phyloP scores from a whole-genome alignment of 2,113 vertebrate genomes.

The Lates calcarifer region DNA sequence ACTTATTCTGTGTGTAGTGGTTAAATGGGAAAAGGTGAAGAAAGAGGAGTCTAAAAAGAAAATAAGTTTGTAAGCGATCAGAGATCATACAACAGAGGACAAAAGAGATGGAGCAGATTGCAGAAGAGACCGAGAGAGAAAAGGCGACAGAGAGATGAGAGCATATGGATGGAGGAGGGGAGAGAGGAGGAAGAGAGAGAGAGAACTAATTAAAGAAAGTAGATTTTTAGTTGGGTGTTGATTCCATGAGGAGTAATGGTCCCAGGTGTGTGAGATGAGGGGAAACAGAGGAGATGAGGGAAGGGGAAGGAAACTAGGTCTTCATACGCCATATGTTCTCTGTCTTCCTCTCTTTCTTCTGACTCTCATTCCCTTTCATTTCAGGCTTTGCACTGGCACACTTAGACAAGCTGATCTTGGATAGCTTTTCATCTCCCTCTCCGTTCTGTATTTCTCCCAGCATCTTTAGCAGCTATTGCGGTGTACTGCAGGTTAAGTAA shows the following conservation, averaged over 20 bases:
- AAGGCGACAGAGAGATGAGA: constrained; percentile 32
- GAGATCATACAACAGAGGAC: neutral
- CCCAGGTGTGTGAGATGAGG: constrained; percentile 66
- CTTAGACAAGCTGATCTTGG: constrained; percentile 20
- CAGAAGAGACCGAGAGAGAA: constrained; percentile 8
- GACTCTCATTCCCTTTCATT: constrained; percentile 49
- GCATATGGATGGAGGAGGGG: constrained; percentile 47
- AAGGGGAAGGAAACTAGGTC: constrained; percentile 53
- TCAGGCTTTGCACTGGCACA: constrained; percentile 20
- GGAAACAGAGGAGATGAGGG: constrained; percentile 35
- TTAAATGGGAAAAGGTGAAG: neutral
- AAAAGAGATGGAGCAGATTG: constrained; percentile 9
- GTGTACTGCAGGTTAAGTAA: constrained; percentile 44
- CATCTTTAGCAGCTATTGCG: neutral
- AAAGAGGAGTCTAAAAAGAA: neutral
- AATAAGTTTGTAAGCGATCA: neutral
- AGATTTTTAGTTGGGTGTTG: constrained; percentile 65
- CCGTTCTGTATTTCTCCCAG: constrained; percentile 6
- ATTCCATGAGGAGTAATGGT: constrained; percentile 61
- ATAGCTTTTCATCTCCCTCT: constrained; percentile 16
- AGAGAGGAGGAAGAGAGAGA: constrained; percentile 7
- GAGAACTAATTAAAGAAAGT: constrained; percentile 69
- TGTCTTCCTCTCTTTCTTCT: constrained; percentile 38
- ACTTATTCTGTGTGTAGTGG: neutral
- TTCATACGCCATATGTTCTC: constrained; percentile 58